phyloP scores from a whole-genome alignment of 2,113 vertebrate genomes.

The Heterocephalus glaber region DNA sequence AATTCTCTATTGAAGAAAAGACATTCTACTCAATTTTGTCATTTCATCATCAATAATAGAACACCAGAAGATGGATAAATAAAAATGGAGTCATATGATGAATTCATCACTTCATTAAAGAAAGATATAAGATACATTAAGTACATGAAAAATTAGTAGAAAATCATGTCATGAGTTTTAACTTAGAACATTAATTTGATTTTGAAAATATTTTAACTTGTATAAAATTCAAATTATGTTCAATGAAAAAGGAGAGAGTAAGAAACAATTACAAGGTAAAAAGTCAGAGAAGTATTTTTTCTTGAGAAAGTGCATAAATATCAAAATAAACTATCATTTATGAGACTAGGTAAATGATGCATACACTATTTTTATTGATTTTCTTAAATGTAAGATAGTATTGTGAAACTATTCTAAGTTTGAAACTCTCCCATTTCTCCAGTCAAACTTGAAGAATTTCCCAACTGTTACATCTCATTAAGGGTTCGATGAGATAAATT shows the following conservation, averaged over 20 bases:
- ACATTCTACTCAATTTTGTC: slow-evolving; percentile 61
- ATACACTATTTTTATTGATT: neutral
- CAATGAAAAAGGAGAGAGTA: neutral
- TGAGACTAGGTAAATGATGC: neutral
- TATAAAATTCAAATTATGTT: slow-evolving; percentile 48
- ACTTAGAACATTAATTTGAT: slow-evolving; percentile 70
- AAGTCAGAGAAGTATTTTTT: slow-evolving; percentile 13
- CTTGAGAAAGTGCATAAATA: slow-evolving; percentile 50
- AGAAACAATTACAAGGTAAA: neutral
- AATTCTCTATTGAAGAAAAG: neutral
- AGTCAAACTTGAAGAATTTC: neutral
- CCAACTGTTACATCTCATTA: neutral
- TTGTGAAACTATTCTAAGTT: neutral
- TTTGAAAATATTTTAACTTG: neutral
- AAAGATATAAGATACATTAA: slow-evolving; percentile 77
- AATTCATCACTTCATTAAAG: slow-evolving; percentile 75
- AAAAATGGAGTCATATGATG: slow-evolving; percentile 73
- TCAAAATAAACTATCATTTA: slow-evolving; percentile 5
- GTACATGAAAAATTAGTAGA: slow-evolving; percentile 74
- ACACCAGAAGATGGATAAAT: slow-evolving; percentile 54
- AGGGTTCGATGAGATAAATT: neutral
- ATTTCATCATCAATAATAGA: slow-evolving; percentile 81
- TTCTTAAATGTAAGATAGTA: neutral
- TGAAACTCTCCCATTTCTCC: neutral
- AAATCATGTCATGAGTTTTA: slow-evolving; percentile 59